Base-by-base conservation (phyloP, 2,113 vertebrate genomes). In the Tragelaphus imberbis region DNA sequence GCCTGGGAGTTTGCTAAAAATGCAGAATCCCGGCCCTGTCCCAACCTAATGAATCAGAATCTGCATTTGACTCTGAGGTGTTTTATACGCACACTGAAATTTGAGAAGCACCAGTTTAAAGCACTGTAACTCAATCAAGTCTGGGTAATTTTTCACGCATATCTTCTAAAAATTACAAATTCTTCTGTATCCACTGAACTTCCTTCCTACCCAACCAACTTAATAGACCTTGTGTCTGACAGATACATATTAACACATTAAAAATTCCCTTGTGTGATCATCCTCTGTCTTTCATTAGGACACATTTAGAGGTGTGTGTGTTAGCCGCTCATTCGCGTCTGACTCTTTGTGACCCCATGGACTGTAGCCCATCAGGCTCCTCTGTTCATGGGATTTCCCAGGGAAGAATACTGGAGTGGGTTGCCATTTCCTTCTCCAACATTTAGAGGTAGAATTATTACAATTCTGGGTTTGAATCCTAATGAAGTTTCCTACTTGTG, bases 141-240 rank as follows among this genome's bases (percentile, higher is more conserved):
- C 44, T 40, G 9, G 9, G n/a, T 40, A 59, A 84, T 55, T 59
- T 81, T 88, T 95, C 36, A 88, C 3, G 3, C 8, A 51, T 16
- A 79, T 36, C 77, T 77, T 90, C 75, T 86, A 91, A 92, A 94
- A 89, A 90, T 59, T 56, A 81, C 49, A 86, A 77, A 95, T 36
- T 49, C 36, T 25, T 87, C 28, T n/a, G 16, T 58, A 94, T n/a
- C 63, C 88, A 27, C 63, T 93, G 61, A 96, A 77, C 49, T 33
- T 82, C 28, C 28, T 84, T 92, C 33, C 40, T 92, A 55, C 21
- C 51, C 47, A 85, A 51, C 27, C 91, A 53, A 16, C 23, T 47
- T 91, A 21, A 17, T 0, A 7, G 63, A 90, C 28, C 19, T 77
- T 53, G 25, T 44, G 17, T 77, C 63, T 88, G 14, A 88, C 8